Evolutionary conservation across 1,140 invertebrate genomes (phyloP), one percentile per base, ranked within the genome.

Genomic region (Sinonovacula constricta): DNA sequence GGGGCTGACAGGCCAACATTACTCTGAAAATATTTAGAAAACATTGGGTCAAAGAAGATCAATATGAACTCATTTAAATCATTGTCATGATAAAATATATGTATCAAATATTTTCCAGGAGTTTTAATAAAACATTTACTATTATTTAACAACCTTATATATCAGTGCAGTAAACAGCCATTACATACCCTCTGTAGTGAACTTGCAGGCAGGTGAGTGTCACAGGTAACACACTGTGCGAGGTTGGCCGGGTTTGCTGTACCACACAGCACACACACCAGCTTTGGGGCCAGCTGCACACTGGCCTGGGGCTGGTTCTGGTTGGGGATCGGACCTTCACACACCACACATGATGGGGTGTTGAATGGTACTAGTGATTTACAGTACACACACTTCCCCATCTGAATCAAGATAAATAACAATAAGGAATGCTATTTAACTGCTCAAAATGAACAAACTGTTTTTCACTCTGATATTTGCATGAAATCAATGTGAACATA

Each of bases 321-420:
- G 22, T 80, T 81, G n/a, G 83, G 83, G 53, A 91, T 88, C 0
- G 89, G 89, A 34, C 87, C 87, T 65, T 91, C 90, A 85, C 90
- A 91, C 2, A 91, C 86, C 0, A 91, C 81, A 84, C 90, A 91
- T 3, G 82, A 86, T 12, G 77, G 33, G 5, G 84, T 85, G 71
- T 90, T 90, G 74, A 90, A 87, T 30, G 90, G 90, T n/a, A 91
- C 89, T 10, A 87, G 63, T 5, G 89, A 88, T 57, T 87, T 86
- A 76, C 90, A 91, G 78, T 87, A 86, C 10, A 87, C 82, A 84
- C 90, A 91, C 53, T 80, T 85, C 18, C 89, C 89, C 81, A 91
- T 87, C 88, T 91, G 82, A n/a, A 81, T n/a, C n/a, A n/a, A n/a
- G n/a, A n/a, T n/a, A n/a, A n/a, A n/a, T n/a, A n/a, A n/a, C n/a